Conservation (phyloP, 30 jellyfish, hydroid and myxozoan species). For the Nemopilema nomurai region DNA sequence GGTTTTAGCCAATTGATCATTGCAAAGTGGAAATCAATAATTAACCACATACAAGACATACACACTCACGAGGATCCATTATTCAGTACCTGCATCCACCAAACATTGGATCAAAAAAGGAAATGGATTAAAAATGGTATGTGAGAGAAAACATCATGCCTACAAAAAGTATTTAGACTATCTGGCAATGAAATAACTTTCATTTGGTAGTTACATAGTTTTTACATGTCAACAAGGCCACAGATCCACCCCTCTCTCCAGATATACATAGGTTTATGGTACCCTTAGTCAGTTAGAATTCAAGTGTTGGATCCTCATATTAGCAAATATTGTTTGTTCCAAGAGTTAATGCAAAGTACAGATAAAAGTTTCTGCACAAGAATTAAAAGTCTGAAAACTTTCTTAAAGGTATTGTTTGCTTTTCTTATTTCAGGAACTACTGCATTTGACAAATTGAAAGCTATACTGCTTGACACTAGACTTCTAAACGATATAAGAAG, state of each 20-base stretch:
- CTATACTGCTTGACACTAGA: conserved; percentile 10
- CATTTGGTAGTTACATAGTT: neutral
- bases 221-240: neutral
- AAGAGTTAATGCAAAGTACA: neutral
- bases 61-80: neutral
- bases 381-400: neutral
- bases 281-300: neutral
- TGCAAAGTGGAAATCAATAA: conserved; percentile 2
- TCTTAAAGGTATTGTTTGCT: neutral
- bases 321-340: neutral
- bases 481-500: conserved; percentile 12
- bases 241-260: neutral
- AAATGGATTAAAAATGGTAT: neutral
- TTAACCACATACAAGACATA: neutral
- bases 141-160: neutral
- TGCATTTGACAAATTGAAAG: conserved; percentile 5
- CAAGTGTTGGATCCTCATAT: neutral
- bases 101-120: neutral
- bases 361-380: neutral
- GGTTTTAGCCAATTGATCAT: conserved; percentile 2
- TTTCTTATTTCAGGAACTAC: conserved; percentile 18
- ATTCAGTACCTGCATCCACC: neutral
- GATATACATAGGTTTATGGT: neutral
- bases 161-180: neutral
- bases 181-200: neutral